Percentiles rank a stretch among this genome's conserved stretches.
These are phyloP conservation scores for Epirrhoe tristata DNA, from an alignment of 2,888 invertebrate species.

Conservation along the genomic window DNA sequence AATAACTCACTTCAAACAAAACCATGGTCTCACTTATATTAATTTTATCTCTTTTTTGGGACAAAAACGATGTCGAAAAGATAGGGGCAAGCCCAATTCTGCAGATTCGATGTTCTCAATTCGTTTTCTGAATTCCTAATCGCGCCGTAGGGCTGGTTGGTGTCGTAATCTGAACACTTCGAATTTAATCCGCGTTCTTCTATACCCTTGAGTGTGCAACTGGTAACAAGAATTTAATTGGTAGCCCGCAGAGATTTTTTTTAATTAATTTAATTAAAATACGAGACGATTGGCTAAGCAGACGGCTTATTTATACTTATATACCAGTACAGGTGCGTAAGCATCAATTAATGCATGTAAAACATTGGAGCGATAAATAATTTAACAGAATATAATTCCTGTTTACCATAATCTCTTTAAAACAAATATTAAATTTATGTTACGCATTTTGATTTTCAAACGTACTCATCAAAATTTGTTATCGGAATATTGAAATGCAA, in stretches of 20 bases:
- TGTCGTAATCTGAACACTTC: slow-evolving; percentile 71
- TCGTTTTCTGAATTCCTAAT: slow-evolving; percentile 82
- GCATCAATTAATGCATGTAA: slow-evolving; percentile 8
- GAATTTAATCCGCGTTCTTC: slow-evolving; percentile 75
- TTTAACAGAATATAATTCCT: not conserved
- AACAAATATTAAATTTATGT: not conserved
- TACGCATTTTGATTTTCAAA: slow-evolving; percentile 7
- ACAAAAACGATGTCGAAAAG: slow-evolving; percentile 76
- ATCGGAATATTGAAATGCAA: slow-evolving; percentile 25
- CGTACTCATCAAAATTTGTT: slow-evolving; percentile 7
- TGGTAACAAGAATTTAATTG: slow-evolving; percentile 70
- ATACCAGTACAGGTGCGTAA: not conserved
- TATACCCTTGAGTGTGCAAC: slow-evolving; percentile 56
- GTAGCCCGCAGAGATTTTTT: slow-evolving; percentile 39
- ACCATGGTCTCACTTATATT: slow-evolving; percentile 57
- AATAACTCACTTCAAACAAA: slow-evolving; percentile 37
- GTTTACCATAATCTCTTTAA: not conserved
- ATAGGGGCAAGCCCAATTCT: slow-evolving; percentile 80
- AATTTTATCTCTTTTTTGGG: slow-evolving; percentile 70
- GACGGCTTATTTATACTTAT: slow-evolving; percentile 15
- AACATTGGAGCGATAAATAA: not conserved
- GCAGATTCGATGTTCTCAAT: slow-evolving; percentile 82
- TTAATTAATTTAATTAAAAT: slow-evolving; percentile 42
- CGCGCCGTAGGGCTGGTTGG: slow-evolving; percentile 68
- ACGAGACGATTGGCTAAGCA: slow-evolving; percentile 18